Conservation (phyloP, 1,140 invertebrate species). For the Bombus sibiricus region DNA sequence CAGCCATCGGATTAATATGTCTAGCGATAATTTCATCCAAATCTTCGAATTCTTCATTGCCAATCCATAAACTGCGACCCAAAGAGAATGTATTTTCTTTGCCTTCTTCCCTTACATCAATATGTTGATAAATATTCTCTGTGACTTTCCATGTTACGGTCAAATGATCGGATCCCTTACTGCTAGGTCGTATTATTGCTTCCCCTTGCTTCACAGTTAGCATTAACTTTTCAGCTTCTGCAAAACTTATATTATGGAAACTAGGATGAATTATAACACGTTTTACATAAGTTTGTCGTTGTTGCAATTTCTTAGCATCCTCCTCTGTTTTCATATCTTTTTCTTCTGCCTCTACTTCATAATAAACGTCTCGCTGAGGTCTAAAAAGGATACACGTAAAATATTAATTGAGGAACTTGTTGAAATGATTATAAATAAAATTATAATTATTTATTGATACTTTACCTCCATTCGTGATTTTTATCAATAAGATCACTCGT, state of each 20-base stretch:
- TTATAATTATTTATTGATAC: not conserved
- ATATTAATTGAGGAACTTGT: not conserved
- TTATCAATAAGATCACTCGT: constrained; percentile 96
- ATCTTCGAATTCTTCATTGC: constrained; percentile 97
- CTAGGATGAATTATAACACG: constrained; percentile 98
- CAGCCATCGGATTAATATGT: constrained; percentile 97
- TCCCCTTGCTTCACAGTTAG: constrained; percentile 97
- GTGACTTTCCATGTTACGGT: constrained; percentile 99
- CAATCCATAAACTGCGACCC: constrained; percentile 93
- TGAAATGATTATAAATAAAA: not conserved
- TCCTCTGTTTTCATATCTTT: constrained; percentile 90
- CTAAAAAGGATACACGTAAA: constrained; percentile 77
- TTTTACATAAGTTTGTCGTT: constrained; percentile 93
- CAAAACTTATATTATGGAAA: constrained; percentile 98
- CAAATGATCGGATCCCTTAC: constrained; percentile 97
- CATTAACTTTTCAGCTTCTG: constrained; percentile 96
- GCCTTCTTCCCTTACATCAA: constrained; percentile 97
- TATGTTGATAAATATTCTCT: constrained; percentile 97
- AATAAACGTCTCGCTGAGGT: constrained; percentile 94
- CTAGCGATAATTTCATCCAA: constrained; percentile 99
- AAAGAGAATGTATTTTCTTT: constrained; percentile 98
- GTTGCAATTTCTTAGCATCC: constrained; percentile 91
- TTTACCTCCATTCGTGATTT: constrained; percentile 93
- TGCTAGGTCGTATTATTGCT: constrained; percentile 97
- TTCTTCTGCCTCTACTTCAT: constrained; percentile 94